These are phyloP conservation scores for Chrosomus eos DNA, from an alignment of 2,797 vertebrate genomes.

Conservation along the genomic window DNA sequence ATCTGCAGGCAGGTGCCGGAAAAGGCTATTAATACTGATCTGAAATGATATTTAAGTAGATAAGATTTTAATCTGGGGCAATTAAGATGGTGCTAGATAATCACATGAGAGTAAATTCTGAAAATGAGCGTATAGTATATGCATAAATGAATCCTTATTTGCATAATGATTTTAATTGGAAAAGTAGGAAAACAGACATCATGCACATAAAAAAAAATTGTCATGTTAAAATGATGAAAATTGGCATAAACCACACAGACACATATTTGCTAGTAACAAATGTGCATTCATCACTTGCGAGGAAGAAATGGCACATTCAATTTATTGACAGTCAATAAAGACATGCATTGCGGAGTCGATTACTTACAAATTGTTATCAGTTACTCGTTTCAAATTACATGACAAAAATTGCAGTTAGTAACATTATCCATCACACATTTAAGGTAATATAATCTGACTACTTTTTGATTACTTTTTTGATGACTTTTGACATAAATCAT, in stretches of 20 bases:
- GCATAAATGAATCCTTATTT: not conserved
- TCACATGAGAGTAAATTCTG: not conserved
- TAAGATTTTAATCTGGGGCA: conserved; percentile 10
- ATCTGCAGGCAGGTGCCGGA: conserved; percentile 18
- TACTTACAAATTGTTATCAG: not conserved
- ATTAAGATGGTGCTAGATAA: not conserved
- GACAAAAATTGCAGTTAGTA: not conserved
- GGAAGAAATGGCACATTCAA: not conserved
- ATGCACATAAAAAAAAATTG: not conserved
- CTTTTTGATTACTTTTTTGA: no score
- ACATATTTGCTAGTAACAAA: not conserved
- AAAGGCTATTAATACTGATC: conserved; percentile 16
- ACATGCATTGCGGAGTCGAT: not conserved
- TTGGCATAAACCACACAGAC: not conserved
- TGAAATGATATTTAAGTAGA: conserved; percentile 14
- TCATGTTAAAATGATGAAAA: not conserved
- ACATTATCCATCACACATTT: not conserved
- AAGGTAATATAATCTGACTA: not conserved
- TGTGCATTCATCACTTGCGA: not conserved
- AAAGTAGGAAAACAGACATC: not conserved
- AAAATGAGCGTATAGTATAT: not conserved
- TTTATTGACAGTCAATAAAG: not conserved
- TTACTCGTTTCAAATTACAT: not conserved
- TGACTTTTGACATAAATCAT: no score
- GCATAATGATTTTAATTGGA: conserved; percentile 9